Base-by-base conservation (phyloP, 1,140 invertebrate genomes). In the Scylla paramamosain region DNA sequence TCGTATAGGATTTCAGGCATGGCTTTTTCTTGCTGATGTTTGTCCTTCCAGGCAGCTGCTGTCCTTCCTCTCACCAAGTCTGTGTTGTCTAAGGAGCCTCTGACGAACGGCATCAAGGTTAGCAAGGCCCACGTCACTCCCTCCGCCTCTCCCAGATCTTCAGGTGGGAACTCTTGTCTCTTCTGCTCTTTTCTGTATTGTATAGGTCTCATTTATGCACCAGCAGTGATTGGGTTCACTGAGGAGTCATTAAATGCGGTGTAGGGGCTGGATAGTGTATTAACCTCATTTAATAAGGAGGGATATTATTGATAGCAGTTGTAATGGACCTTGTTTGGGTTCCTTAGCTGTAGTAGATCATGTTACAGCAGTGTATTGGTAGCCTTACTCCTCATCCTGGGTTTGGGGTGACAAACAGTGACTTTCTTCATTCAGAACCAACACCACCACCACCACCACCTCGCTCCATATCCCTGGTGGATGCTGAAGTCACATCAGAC, bases 381-480 rank as follows among this genome's bases (percentile, higher is more conserved):
- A 59, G 10, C 10, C 52, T 20, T 59, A 14, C 3, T 59, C 52
- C 52, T 12, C 25, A 28, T 20, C 31, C 25, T 88, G 12, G 20
- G 29, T 88, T 16, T 45, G 10, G 45, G 28, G 10, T 10, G 39
- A 39, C 32, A 20, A 88, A 10, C 45, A 46, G 20, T 2, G 2
- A 7, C 45, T 20, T 88, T 20, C 31, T 46, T 3, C 25, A 25
- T 32, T 31, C 67, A 83, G 67, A 83, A 29, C 32, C 91, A 45
- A 48, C 84, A 46, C 94, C 94, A 82, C 94, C 94, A 46, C 91
- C 86, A 39, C 94, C 94, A 39, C 94, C 94, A 77, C 94, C 94
- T 32, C 77, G 94, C 29, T 93, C 94, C 83, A 95, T 95, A 39
- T 95, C 94, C 10, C 91, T 95, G 39, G 20, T 84, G 14, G 39